These are phyloP conservation scores for Tragelaphus oryx DNA, from an alignment of 2,797 vertebrate species.

Conservation along the genomic window DNA sequence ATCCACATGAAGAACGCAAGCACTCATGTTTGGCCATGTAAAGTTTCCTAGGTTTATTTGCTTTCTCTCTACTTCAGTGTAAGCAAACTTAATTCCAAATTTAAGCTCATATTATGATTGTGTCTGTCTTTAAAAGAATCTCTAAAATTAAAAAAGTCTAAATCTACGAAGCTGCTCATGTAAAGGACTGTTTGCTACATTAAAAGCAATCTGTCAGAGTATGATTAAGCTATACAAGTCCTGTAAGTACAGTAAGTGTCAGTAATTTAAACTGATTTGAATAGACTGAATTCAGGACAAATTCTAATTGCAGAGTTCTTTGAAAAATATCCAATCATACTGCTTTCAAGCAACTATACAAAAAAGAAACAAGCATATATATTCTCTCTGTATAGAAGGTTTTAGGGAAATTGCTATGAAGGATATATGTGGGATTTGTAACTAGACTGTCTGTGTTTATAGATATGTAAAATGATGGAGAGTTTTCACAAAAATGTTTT, in stretches of 20 bases:
- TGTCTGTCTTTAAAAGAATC: background rate
- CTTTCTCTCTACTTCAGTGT: background rate
- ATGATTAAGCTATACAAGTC: background rate
- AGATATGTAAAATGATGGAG: background rate
- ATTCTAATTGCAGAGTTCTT: background rate
- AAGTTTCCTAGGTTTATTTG: background rate
- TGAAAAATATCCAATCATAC: background rate
- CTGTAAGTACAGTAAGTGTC: background rate
- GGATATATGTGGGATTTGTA: background rate
- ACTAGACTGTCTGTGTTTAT: background rate
- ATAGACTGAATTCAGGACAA: slow-evolving; percentile 1
- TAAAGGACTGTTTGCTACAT: background rate
- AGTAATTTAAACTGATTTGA: background rate
- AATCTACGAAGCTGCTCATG: background rate
- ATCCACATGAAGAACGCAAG: background rate
- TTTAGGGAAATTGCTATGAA: background rate
- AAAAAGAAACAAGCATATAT: background rate
- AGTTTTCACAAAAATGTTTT: background rate
- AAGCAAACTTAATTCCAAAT: background rate
- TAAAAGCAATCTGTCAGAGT: background rate
- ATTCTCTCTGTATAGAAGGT: background rate
- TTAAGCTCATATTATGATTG: background rate
- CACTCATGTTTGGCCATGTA: background rate
- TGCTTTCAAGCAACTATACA: background rate
- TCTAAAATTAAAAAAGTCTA: background rate